phyloP scores from a whole-genome alignment of 2,888 invertebrate genomes.

The Aspidapion aeneum region DNA sequence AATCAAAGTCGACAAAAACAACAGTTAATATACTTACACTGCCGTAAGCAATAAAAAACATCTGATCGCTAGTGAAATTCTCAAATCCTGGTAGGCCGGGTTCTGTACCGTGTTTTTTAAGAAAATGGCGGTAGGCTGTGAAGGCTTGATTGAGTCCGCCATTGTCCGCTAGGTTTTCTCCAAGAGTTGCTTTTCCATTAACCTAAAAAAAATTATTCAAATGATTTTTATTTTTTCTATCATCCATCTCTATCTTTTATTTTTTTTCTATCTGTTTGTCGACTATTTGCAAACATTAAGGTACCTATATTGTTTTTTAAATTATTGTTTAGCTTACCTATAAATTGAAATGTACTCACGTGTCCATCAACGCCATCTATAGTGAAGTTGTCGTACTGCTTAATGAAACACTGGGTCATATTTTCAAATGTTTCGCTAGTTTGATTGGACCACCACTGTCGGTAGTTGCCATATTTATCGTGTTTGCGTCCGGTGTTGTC shows the following conservation, averaged over 20 bases:
- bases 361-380: conserved; percentile 59
- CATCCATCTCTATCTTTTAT: no score
- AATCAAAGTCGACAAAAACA: background rate
- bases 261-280: no score
- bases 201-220: conserved; percentile 58
- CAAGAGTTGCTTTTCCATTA: conserved; percentile 70
- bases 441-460: conserved; percentile 87
- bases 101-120: conserved; percentile 57
- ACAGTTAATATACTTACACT: conserved; percentile 70
- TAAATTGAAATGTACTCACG: no score
- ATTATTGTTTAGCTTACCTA: no score
- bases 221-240: no score
- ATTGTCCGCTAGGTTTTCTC: conserved; percentile 82
- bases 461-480: conserved; percentile 78
- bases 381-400: conserved; percentile 74
- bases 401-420: conserved; percentile 77
- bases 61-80: conserved; percentile 64
- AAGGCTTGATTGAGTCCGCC: conserved; percentile 75
- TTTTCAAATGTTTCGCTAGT: conserved; percentile 74
- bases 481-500: conserved; percentile 67
- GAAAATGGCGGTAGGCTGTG: conserved; percentile 62
- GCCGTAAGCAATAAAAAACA: conserved; percentile 78
- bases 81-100: conserved; percentile 70
- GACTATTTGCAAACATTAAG: no score
- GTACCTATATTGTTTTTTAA: no score